Base-by-base conservation (phyloP, 1,140 invertebrate genomes). In the Micrasema longulum region DNA sequence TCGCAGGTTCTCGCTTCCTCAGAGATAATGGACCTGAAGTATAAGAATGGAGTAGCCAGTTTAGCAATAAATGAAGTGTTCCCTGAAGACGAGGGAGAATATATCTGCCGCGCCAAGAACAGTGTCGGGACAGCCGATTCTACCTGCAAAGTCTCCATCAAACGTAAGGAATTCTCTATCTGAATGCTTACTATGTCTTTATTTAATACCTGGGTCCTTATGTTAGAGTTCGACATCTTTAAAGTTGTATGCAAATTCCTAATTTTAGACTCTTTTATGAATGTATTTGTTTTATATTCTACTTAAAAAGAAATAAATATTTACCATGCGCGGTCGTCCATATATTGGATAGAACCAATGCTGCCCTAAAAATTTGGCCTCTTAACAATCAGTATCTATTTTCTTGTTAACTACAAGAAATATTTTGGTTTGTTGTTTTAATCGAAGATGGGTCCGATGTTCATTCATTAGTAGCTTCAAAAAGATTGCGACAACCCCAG, bases 61-160 rank as follows among this genome's bases (percentile, higher is more conserved):
- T 83, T 97, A 16, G 90, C 90, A 16, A 97, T 97, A 74, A 92
- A 92, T 72, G 95, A 97, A 86, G 90, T 97, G 63, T 97, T 95
- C 87, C 95, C 95, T 1, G 95, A 97, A 85, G 96, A 98, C 82
- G 95, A 95, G 80, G 96, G 95, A 26, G 88, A 91, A 66, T 97
- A 96, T 79, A 87, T 89, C 5, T 96, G 96, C 79, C 92, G 91
- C 79, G 97, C 97, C 31, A 93, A 89, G 53, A 99, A 98, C 84
- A 94, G 94, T 63, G 89, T 96, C 69, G 95, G 95, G 70, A 88
- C 89, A 18, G 87, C 89, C 0, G 92, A 94, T 78, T 96, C 95
- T 35, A 90, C 90, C 75, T 95, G 93, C 85, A 92, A 91, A 78
- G 87, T 97, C 53, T 91, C 88, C 57, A 89, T 97, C 43, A 93